Evolutionary conservation across 2,888 invertebrate genomes (phyloP).

Genomic region (Boloria selene): DNA sequence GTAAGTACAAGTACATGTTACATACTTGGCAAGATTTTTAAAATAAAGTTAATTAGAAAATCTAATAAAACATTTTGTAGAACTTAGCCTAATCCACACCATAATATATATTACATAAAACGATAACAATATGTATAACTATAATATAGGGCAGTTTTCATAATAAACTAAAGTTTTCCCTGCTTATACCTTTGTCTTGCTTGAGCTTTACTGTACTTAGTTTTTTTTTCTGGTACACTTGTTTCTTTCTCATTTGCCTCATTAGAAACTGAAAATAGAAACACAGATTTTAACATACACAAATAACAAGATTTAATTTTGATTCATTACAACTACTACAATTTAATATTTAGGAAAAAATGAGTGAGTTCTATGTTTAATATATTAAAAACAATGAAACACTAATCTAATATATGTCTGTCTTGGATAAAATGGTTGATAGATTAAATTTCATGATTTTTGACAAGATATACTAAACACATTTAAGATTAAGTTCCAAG

Average conservation of each 20-base stretch:
- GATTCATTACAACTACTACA: no score
- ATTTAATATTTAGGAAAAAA: neutral
- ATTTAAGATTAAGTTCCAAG: no score
- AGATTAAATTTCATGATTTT: no score
- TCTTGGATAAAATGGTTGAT: no score
- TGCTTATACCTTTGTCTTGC: constrained; percentile 88
- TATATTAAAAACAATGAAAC: constrained; percentile 44
- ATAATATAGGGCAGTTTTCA: constrained; percentile 15
- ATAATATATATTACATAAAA: constrained; percentile 21
- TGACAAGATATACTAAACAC: no score
- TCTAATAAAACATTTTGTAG: constrained; percentile 17
- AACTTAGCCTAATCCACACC: constrained; percentile 27
- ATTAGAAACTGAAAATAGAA: constrained; percentile 53
- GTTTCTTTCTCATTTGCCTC: constrained; percentile 60
- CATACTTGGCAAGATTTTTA: constrained; percentile 21
- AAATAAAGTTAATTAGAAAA: constrained; percentile 29
- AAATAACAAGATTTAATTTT: no score
- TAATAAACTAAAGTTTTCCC: constrained; percentile 83
- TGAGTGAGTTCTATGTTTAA: neutral
- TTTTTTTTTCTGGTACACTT: constrained; percentile 66
- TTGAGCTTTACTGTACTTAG: constrained; percentile 88
- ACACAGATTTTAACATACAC: neutral
- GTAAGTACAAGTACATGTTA: constrained; percentile 20
- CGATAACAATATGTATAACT: constrained; percentile 19
- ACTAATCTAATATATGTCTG: constrained; percentile 19